Evolutionary conservation across 2,888 invertebrate genomes (phyloP), one percentile per base, ranked within the genome.

Genomic region (Clostera curtula): DNA sequence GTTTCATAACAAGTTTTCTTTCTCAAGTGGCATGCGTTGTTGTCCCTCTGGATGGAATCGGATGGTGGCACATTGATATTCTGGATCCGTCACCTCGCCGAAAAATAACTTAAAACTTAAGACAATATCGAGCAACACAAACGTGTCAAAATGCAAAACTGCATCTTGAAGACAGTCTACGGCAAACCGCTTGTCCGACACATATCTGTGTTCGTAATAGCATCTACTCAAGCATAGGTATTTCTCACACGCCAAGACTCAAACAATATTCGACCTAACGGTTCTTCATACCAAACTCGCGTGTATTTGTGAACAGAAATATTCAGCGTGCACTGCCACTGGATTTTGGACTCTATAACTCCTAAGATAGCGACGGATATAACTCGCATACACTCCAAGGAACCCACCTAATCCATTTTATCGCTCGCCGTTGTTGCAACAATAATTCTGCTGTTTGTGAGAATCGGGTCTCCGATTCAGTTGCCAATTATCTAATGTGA

Each of bases 221-320:
- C n/a, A n/a, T n/a, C n/a, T n/a, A n/a, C n/a, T n/a, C n/a, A n/a
- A n/a, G n/a, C 47, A 52, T 41, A 20, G 24, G 28, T 22, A 49
- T 52, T 52, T 49, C 50, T 40, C 50, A 50, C 43, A 19, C 45
- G 40, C 41, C 50, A 58, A 57, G 41, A 48, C 49, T 38, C 35
- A 25, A 51, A 47, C 49, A 51, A 56, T 57, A 56, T 59, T 56
- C 43, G 49, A 53, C 50, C 43, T 56, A 61, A 58, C 61, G 61
- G 61, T 60, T 49, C 52, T 48, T 38, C 36, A 45, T 48, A 49
- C 51, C 48, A 56, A 53, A 58, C 54, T 48, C 45, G 54, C 43
- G 40, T 43, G 43, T 41, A 44, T 38, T 42, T 34, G 27, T 44
- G 40, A 47, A 46, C 30, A 36, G 31, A 43, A 40, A 37, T 31